Evolutionary conservation across 2,113 vertebrate genomes (phyloP).

Genomic region (Ammodytes marinus): DNA sequence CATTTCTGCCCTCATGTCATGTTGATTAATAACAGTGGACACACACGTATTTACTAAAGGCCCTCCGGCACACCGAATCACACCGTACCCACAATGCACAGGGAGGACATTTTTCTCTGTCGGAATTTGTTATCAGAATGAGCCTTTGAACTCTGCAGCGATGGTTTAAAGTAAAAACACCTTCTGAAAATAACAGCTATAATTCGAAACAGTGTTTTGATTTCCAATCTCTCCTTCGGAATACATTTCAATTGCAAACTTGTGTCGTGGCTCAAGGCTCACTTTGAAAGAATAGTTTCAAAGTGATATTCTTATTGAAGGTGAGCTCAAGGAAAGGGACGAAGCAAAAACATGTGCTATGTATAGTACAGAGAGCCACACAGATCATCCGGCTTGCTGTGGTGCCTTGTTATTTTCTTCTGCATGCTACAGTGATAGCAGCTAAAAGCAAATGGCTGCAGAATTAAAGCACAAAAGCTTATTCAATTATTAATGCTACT

Average conservation of each 20-base stretch:
- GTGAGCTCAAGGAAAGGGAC: background rate
- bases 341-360: background rate
- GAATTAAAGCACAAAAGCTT: slow-evolving; percentile 29
- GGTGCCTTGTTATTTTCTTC: slow-evolving; percentile 20
- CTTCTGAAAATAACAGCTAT: slow-evolving; percentile 56
- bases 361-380: background rate
- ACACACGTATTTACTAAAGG: slow-evolving; percentile 82
- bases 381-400: background rate
- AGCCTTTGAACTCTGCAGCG: slow-evolving; percentile 78
- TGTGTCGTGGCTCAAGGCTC: background rate
- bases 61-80: slow-evolving; percentile 78
- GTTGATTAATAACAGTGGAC: slow-evolving; percentile 88
- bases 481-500: slow-evolving; percentile 57
- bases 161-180: slow-evolving; percentile 66
- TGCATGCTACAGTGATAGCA: background rate
- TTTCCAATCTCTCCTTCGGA: slow-evolving; percentile 36
- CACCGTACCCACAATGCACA: slow-evolving; percentile 78
- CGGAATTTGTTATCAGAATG: slow-evolving; percentile 83
- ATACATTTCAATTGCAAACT: slow-evolving; percentile 38
- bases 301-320: slow-evolving; percentile 18
- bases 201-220: slow-evolving; percentile 63
- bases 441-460: slow-evolving; percentile 40
- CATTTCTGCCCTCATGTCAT: slow-evolving; percentile 82
- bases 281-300: slow-evolving; percentile 28
- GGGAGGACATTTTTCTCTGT: slow-evolving; percentile 83